Base-by-base conservation (phyloP, 92 coral and sea anemone species). In the Paragorgia papillata region DNA sequence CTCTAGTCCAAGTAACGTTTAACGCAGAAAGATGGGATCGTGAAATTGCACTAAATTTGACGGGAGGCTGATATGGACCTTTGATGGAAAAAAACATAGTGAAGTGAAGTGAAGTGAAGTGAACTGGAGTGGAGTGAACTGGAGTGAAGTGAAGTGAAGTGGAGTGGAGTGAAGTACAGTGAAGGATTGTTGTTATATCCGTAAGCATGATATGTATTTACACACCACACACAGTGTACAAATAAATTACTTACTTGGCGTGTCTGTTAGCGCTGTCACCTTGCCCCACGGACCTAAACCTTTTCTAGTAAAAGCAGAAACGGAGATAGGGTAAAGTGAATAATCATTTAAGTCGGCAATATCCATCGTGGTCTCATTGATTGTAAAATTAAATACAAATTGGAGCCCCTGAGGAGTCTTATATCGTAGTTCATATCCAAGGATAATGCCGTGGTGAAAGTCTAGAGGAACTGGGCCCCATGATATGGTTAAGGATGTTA, bases 401-500 rank as follows among this genome's bases (percentile, higher is more conserved):
- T 46, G 14, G 7, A 7, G 53, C 2, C 53, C 53, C 53, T 46
- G 2, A 2, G 53, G 53, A 15, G 53, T 46, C n/a, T 7, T 7
- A n/a, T 46, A 46, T 15, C n/a, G 53, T 6, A 46, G 53, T 46
- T 46, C 68, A 14, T 74, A 74, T 1, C 69, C 80, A 32, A 74
- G 68, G 37, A 74, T 74, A 14, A 56, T 9, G 10, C 80, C 80
- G 14, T 58, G 68, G 31, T 55, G 69, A 57, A 74, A 57, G 15
- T 33, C 29, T 14, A 2, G 3, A 5, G 80, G 80, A 7, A 74
- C 69, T 74, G 80, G 80, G 32, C 33, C 68, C 80, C 80, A 74
- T 19, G 67, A 57, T 1, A 57, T 54, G 9, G 15, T 15, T 29
- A 74, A 56, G 14, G 80, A 74, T 20, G 49, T 39, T 46, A 46